Percentiles rank a stretch among this genome's conserved stretches.
phyloP scores from a whole-genome alignment of 2,888 invertebrate species.

The Xylota sylvarum region DNA sequence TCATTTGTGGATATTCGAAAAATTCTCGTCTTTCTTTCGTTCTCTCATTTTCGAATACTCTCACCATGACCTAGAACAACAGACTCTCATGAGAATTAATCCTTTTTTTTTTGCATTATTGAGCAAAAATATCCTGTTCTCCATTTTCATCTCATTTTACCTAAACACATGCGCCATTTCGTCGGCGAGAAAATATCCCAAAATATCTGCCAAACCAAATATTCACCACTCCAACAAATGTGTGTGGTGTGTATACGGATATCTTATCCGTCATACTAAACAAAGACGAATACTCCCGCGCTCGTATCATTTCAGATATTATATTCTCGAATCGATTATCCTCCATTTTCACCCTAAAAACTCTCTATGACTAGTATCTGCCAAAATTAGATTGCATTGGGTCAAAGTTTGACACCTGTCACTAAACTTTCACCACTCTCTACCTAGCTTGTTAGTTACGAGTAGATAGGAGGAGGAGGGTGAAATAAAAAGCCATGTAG shows the following conservation, averaged over 20 bases:
- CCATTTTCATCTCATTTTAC: background rate
- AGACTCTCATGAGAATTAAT: background rate
- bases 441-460: background rate
- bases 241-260: slow-evolving; percentile 12
- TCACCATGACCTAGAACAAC: slow-evolving; percentile 38
- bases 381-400: slow-evolving; percentile 27
- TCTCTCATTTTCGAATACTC: background rate
- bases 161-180: background rate
- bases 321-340: slow-evolving; percentile 38
- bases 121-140: background rate
- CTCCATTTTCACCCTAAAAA: background rate
- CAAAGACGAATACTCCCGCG: background rate
- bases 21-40: background rate
- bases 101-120: background rate
- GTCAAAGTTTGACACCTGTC: slow-evolving; percentile 53
- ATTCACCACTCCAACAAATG: slow-evolving; percentile 26
- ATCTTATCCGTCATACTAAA: background rate
- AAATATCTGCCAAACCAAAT: background rate
- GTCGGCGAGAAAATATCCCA: background rate
- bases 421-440: slow-evolving; percentile 15
- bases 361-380: slow-evolving; percentile 2
- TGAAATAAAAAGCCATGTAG: slow-evolving; percentile 7
- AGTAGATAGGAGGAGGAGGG: background rate
- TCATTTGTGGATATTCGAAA: background rate
- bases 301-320: background rate